phyloP scores from a whole-genome alignment of 2,888 invertebrate genomes.

The Entomobrya proxima region DNA sequence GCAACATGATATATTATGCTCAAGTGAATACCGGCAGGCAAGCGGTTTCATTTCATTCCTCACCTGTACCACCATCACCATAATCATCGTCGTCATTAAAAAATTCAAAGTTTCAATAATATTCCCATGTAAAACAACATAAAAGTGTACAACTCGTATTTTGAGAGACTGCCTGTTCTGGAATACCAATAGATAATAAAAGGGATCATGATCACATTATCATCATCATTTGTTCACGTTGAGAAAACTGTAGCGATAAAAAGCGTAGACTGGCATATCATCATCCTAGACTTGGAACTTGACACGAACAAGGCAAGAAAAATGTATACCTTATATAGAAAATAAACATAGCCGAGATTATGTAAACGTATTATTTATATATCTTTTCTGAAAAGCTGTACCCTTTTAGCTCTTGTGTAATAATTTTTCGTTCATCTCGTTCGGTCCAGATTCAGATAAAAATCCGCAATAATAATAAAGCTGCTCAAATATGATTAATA shows the following conservation, averaged over 20 bases:
- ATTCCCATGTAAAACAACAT: constrained; percentile 32
- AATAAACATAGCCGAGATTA: background rate
- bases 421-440: background rate
- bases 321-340: background rate
- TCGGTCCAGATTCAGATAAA: constrained; percentile 58
- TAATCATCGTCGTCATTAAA: constrained; percentile 48
- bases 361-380: constrained; percentile 19
- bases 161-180: background rate
- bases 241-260: background rate
- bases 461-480: constrained; percentile 72
- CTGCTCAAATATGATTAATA: constrained; percentile 72
- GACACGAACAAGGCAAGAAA: constrained; percentile 24
- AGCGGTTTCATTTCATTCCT: constrained; percentile 27
- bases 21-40: constrained; percentile 26
- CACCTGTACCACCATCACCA: constrained; percentile 16
- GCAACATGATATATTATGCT: constrained; percentile 9
- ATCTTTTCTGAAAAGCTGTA: background rate
- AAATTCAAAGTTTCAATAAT: constrained; percentile 61
- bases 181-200: constrained; percentile 56
- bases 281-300: constrained; percentile 18
- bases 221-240: constrained; percentile 60
- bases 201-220: constrained; percentile 37
- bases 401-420: constrained; percentile 15
- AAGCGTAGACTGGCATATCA: background rate
- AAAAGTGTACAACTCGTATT: too few species aligned